A percentile compares a stretch with the other conserved stretches of the same genome.
These are phyloP conservation scores for Nyctereutes procyonoides DNA, from an alignment of 2,113 vertebrate species.

Conservation along the genomic window DNA sequence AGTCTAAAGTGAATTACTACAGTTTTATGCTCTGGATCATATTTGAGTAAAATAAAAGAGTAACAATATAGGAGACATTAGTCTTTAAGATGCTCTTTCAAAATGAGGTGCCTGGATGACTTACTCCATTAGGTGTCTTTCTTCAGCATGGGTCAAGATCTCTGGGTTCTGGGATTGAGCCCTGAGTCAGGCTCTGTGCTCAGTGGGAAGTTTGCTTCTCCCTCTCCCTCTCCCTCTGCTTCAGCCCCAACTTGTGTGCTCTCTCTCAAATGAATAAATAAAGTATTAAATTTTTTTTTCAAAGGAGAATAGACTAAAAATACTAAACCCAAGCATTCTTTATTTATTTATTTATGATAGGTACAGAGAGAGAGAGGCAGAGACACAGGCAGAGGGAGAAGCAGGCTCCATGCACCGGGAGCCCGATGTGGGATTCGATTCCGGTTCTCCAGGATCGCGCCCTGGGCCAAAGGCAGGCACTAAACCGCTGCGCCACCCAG, in stretches of 20 bases:
- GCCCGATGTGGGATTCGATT: no score
- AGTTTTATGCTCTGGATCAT: slow-evolving; percentile 32
- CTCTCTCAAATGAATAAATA: neutral
- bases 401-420: no score
- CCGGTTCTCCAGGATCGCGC: no score
- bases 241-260: neutral
- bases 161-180: neutral
- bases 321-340: neutral
- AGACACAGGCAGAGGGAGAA: no score
- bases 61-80: neutral
- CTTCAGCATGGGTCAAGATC: neutral
- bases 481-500: no score
- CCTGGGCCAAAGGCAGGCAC: no score
- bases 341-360: no score
- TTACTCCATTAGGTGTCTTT: neutral
- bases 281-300: neutral
- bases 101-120: neutral
- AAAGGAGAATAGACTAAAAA: neutral
- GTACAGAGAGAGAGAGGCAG: no score
- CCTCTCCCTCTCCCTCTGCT: neutral
- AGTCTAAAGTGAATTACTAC: neutral
- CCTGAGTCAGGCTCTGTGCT: neutral
- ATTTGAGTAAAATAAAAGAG: slow-evolving; percentile 5
- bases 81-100: slow-evolving; percentile 60
- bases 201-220: neutral